Conservation (phyloP, 1,140 invertebrate species). For the Acromyrmex echinatior region DNA sequence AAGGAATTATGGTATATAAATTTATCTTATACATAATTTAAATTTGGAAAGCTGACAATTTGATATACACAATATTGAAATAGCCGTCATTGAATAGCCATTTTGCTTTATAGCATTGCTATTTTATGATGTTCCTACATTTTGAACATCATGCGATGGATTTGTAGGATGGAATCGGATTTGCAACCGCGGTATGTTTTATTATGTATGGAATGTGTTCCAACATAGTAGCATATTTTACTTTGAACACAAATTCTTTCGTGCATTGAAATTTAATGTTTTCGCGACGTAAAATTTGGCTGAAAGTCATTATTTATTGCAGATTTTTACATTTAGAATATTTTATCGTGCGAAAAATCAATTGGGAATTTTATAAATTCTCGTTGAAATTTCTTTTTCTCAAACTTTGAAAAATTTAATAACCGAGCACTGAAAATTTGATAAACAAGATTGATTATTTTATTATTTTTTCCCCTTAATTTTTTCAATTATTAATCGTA, state of each 20-base stretch:
- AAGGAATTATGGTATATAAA: not conserved
- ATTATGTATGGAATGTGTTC: conserved; percentile 20
- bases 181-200: conserved; percentile 31
- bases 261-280: not conserved
- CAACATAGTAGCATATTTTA: not conserved
- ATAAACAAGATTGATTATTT: not conserved
- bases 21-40: not conserved
- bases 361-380: not conserved
- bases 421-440: not conserved
- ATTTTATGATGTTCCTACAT: conserved; percentile 32
- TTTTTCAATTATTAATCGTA: conserved; percentile 11
- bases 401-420: not conserved
- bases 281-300: not conserved
- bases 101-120: conserved; percentile 34
- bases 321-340: not conserved
- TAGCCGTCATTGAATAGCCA: conserved; percentile 15
- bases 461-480: not conserved
- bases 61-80: conserved; percentile 15
- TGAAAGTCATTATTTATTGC: not conserved
- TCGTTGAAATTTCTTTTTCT: too few relatives aligned
- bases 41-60: conserved; percentile 29
- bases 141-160: conserved; percentile 34
- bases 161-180: conserved; percentile 51
- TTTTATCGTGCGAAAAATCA: not conserved
- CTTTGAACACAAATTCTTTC: conserved; percentile 21